Base-by-base conservation (phyloP, 2,797 vertebrate genomes). In the Sphaeramia orbicularis region DNA sequence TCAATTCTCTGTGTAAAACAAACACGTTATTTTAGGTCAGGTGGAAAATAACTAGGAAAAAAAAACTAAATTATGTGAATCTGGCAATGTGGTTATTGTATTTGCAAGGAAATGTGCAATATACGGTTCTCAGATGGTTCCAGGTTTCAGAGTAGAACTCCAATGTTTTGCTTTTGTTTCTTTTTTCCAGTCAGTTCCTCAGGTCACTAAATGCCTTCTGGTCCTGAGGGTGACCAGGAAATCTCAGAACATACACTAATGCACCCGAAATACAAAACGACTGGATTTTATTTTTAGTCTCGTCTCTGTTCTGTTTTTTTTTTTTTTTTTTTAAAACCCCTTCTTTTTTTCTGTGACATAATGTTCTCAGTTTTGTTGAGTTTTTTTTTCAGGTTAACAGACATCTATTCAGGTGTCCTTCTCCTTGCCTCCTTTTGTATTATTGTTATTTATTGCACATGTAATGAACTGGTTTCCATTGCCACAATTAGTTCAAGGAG, bases 391-490 rank as follows among this genome's bases (percentile, higher is more conserved):
- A 72, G 86, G 75, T 90, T 71, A 70, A 84, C 67, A 49, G 88
- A 79, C 89, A 84, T 89, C 86, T 90, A 74, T 77, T 86, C 83
- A 65, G 78, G 73, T 86, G 90, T 90, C 89, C 49, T 74, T 83
- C 82, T 83, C 72, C 80, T 90, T 76, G 78, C 84, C 79, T 86
- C 65, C 66, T 85, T 90, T 91, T 91, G 81, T 91, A 90, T 87
- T 86, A 75, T 87, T 87, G 86, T 93, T 94, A 94, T 95, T 94
- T 95, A 94, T 94, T 95, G 91, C 91, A 92, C 88, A 93, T 89
- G 84, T 91, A 81, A 83, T 89, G 77, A 92, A 82, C 78, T 83
- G 89, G 85, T 93, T 91, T 92, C 83, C 88, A 85, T 91, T 89
- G 86, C 85, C 84, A 86, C 86, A 83, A 88, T 80, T 60, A 71